Evolutionary conservation across 2,888 invertebrate genomes (phyloP).

Genomic region (Netelia melanura): DNA sequence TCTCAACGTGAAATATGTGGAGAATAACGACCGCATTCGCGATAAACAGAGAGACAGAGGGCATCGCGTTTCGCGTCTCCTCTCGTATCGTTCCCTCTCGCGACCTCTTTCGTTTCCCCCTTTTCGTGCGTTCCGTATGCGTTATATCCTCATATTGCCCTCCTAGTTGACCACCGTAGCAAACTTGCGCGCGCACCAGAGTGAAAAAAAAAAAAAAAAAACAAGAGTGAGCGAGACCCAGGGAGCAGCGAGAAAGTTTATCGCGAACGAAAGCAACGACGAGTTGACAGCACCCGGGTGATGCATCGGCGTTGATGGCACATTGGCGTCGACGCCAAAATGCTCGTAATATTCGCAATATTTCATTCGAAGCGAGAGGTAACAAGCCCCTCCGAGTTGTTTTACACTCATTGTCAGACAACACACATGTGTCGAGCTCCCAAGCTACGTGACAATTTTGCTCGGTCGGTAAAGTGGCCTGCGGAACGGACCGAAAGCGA

Average conservation of each 20-base stretch:
- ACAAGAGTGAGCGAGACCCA: conserved; percentile 29
- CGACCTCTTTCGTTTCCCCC: conserved; percentile 54
- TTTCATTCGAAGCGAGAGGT: background rate
- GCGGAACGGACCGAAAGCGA: background rate
- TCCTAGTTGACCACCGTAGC: background rate
- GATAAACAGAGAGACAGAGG: background rate
- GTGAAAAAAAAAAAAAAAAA: conserved; percentile 1
- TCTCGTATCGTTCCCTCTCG: conserved; percentile 38
- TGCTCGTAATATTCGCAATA: conserved; percentile 22
- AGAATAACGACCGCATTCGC: background rate
- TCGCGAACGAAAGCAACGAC: conserved; percentile 76
- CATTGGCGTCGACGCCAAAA: conserved; percentile 76
- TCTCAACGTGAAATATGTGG: background rate
- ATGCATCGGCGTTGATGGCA: conserved; percentile 79
- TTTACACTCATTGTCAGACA: background rate
- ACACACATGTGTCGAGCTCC: too few species aligned
- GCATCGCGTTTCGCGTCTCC: background rate
- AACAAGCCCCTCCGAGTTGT: background rate
- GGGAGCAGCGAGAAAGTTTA: conserved; percentile 74
- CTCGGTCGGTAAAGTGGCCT: conserved; percentile 40
- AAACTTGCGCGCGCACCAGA: conserved; percentile 13
- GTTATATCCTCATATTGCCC: conserved; percentile 10
- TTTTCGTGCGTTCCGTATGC: conserved; percentile 1
- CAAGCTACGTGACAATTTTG: background rate
- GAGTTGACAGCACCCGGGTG: conserved; percentile 78